Percentiles rank a stretch among this genome's conserved stretches.
Evolutionary conservation across 2,888 invertebrate genomes (phyloP).

Genomic region (Polydrusus tereticollis): DNA sequence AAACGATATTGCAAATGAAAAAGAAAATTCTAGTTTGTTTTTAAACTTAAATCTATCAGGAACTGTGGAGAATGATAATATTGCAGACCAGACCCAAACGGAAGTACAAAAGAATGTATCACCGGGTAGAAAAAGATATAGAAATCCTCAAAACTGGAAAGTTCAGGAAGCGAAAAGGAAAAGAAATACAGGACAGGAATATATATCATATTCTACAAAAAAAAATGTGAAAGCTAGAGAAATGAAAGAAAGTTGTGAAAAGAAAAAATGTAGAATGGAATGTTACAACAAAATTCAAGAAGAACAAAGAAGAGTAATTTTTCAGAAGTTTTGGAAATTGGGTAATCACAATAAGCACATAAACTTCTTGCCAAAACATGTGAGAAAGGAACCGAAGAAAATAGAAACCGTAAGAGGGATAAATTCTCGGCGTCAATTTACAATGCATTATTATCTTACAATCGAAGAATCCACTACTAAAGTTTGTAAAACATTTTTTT

Average conservation of each 20-base stretch:
- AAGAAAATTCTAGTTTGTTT: neutral
- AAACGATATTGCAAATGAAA: neutral
- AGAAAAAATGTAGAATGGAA: conserved; percentile 31
- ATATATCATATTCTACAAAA: conserved; percentile 26
- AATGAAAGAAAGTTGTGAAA: conserved; percentile 29
- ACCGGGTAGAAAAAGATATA: conserved; percentile 15
- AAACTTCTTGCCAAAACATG: conserved; percentile 26
- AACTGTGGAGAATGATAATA: neutral
- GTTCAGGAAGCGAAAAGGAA: conserved; percentile 10
- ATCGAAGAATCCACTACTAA: conserved; percentile 22
- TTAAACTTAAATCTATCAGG: neutral
- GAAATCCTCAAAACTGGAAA: conserved; percentile 9
- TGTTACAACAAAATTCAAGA: conserved; percentile 29
- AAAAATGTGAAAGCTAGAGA: conserved; percentile 19
- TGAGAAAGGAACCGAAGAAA: conserved; percentile 17
- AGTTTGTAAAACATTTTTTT: conserved; percentile 30
- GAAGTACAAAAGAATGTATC: conserved; percentile 10
- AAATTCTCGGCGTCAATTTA: conserved; percentile 16
- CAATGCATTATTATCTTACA: conserved; percentile 27
- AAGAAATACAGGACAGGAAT: conserved; percentile 26
- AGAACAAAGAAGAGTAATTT: conserved; percentile 21
- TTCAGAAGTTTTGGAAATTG: conserved; percentile 27
- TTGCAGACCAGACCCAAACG: conserved; percentile 2
- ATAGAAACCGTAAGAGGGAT: neutral
- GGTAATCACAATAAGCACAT: conserved; percentile 25